Evolutionary conservation across 2,797 vertebrate species (phyloP).

Genomic region (Aplochiton taeniatus): DNA sequence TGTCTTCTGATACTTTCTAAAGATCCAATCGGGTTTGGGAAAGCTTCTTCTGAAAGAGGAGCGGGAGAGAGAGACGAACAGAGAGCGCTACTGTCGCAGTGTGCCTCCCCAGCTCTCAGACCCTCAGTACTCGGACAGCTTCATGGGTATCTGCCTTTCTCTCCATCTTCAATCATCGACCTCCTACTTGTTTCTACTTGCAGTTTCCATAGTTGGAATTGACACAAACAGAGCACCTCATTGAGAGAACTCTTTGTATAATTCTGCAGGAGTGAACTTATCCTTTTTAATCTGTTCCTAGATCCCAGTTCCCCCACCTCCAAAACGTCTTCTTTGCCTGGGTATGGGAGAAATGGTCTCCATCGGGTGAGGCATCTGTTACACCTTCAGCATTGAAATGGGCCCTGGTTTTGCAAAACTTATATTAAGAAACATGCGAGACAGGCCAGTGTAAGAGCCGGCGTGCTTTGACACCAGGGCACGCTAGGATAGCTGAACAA

Average conservation of each 20-base stretch:
- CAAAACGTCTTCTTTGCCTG: slow-evolving; percentile 86
- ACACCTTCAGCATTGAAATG: no score
- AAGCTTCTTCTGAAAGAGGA: slow-evolving; percentile 87
- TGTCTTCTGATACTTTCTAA: slow-evolving; percentile 3
- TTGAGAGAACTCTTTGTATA: background rate
- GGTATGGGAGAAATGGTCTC: slow-evolving; percentile 82
- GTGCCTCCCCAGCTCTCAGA: slow-evolving; percentile 76
- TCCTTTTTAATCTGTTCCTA: slow-evolving; percentile 48
- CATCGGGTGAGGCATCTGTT: slow-evolving; percentile 79
- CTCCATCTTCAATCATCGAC: no score
- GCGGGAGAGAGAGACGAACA: slow-evolving; percentile 79
- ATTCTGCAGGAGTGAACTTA: slow-evolving; percentile 7
- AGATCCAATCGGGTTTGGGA: slow-evolving; percentile 88
- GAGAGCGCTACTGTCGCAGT: slow-evolving; percentile 68
- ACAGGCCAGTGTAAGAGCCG: no score
- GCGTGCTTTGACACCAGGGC: no score
- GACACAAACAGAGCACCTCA: background rate
- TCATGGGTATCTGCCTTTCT: slow-evolving; percentile 21
- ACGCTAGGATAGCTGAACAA: no score
- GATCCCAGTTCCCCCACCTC: slow-evolving; percentile 77
- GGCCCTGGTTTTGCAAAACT: no score
- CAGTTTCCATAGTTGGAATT: background rate
- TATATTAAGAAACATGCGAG: no score
- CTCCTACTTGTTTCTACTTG: no score
- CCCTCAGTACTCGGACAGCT: slow-evolving; percentile 65